phyloP scores from a whole-genome alignment of 2,113 vertebrate species.

The Podocnemis expansa region DNA sequence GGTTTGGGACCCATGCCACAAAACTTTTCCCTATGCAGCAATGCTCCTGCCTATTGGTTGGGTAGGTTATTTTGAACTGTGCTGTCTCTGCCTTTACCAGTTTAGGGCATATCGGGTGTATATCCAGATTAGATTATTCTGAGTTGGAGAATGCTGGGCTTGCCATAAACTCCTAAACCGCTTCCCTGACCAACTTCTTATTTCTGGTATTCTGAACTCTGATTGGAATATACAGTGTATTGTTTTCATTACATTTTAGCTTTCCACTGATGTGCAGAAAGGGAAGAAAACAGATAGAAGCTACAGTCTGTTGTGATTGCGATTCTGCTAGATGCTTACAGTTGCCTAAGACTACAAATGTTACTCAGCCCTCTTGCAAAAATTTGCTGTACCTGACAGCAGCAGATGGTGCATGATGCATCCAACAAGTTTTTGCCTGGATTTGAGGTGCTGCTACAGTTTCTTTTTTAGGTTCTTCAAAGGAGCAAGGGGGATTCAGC shows the following conservation, averaged over 20 bases:
- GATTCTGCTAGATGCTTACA: not conserved
- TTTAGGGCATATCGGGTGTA: not conserved
- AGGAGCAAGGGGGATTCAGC: not conserved
- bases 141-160: not conserved
- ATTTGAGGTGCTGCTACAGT: not conserved
- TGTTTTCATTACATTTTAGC: not conserved
- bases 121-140: not conserved
- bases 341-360: not conserved
- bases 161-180: not conserved
- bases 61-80: not conserved
- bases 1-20: too few relatives aligned
- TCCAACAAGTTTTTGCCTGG: constrained; percentile 19
- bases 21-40: too few relatives aligned
- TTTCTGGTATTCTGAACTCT: not conserved
- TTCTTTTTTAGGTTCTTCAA: not conserved
- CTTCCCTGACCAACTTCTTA: not conserved
- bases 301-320: not conserved
- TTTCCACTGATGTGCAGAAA: not conserved
- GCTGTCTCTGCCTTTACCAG: not conserved
- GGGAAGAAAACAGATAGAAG: not conserved
- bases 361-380: constrained; percentile 22
- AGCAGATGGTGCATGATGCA: not conserved
- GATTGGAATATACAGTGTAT: not conserved
- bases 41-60: not conserved
- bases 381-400: not conserved